phyloP scores from a whole-genome alignment of 2,113 vertebrate genomes.

The Malurus melanocephalus region DNA sequence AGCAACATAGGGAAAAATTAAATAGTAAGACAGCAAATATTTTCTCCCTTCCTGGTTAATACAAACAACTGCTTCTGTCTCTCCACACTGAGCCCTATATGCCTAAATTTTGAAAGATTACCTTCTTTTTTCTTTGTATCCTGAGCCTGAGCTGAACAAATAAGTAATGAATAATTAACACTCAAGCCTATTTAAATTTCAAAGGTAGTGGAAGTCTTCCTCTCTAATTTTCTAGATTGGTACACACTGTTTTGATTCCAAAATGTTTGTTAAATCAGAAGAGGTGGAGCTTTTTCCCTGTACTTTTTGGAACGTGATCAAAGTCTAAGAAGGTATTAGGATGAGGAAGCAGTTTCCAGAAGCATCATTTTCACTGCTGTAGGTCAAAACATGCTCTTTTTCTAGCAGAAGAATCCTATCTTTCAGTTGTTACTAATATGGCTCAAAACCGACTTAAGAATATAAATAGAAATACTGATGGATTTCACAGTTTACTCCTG shows the following conservation, averaged over 20 bases:
- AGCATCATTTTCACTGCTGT: neutral
- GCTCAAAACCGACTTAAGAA: neutral
- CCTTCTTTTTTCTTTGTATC: neutral
- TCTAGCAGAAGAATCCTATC: neutral
- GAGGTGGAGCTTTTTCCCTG: neutral
- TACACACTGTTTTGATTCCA: conserved; percentile 40
- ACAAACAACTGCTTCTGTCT: neutral
- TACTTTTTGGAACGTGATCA: conserved; percentile 24
- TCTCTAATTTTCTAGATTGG: conserved; percentile 37
- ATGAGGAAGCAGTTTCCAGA: neutral
- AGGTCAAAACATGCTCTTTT: neutral
- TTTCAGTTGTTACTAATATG: neutral
- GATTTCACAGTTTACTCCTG: neutral
- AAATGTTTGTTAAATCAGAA: conserved; percentile 37
- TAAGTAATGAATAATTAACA: conserved; percentile 50
- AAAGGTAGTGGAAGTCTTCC: conserved; percentile 26
- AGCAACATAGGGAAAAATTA: neutral
- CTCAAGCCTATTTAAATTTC: conserved; percentile 36
- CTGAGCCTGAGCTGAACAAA: conserved; percentile 2
- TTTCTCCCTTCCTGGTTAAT: neutral
- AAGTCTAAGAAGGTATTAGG: neutral
- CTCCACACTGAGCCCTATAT: neutral
- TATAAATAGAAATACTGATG: neutral
- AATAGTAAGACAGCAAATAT: neutral
- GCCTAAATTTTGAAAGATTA: neutral